Evolutionary conservation across 2,888 invertebrate genomes (phyloP), one percentile per base, ranked within the genome.

Genomic region (Drosophila siamana): DNA sequence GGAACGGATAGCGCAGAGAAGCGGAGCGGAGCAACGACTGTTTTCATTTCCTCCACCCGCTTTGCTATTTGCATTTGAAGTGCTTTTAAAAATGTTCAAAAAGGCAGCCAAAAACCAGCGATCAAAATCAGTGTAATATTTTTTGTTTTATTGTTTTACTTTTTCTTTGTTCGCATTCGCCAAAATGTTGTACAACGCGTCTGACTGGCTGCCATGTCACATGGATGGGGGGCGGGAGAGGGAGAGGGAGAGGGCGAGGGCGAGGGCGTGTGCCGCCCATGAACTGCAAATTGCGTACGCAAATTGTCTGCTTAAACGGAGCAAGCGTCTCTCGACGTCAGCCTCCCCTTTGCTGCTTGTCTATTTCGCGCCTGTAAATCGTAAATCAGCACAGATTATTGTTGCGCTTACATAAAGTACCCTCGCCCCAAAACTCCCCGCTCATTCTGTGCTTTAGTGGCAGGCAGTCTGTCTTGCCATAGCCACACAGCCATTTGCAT

Each of bases 311-410:
- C 62, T 65, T 74, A 74, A 74, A 63, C 52, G 62, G 41, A 46
- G 46, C 43, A 40, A 16, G n/a, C 16, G 2, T 33, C 40, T 11
- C 19, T 19, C n/a, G 26, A 19, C 66, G 47, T 54, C 26, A 26
- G 33, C 9, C 15, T 7, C 40, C 36, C 46, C 36, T 22, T 41
- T 41, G 41, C 15, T 33, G 59, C 68, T 69, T 78, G 84, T 87
- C 85, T 84, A 84, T 84, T 86, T 88, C 70, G 83, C 86, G 89
- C 88, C 86, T 74, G 78, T 65, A 77, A 87, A 89, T 89, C 89
- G 90, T 89, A 89, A 87, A 87, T 87, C 89, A 88, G 90, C 74
- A 61, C 69, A 88, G 90, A 88, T 88, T 88, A 89, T 78, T 76
- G 88, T 73, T 85, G 69, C 79, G 62, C 56, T 69, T 57, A 56